Percentiles rank a stretch among this genome's conserved stretches.
These are phyloP conservation scores for Himalopsyche kuldschensis DNA, from an alignment of 2,888 invertebrate genomes.

Conservation along the genomic window DNA sequence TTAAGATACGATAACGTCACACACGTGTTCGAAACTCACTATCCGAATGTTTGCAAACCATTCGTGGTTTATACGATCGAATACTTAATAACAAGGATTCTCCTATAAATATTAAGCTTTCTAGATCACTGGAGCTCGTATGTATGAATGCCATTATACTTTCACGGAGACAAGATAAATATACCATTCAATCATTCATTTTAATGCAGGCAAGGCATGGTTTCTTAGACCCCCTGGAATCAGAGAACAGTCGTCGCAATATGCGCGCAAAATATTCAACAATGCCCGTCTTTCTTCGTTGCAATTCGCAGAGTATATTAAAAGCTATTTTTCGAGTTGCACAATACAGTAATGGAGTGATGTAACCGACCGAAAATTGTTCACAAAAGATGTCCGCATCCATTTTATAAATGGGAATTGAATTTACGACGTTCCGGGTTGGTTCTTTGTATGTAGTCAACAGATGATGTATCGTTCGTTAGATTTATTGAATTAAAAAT, in stretches of 20 bases:
- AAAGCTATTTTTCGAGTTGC: constrained; percentile 34
- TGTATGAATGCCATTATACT: neutral
- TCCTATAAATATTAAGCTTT: neutral
- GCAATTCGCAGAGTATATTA: constrained; percentile 26
- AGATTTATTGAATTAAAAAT: no score
- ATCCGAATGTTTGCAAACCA: no score
- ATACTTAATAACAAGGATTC: neutral
- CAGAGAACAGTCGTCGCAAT: constrained; percentile 17
- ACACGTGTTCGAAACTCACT: no score
- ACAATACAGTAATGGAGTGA: constrained; percentile 17
- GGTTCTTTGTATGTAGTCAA: neutral
- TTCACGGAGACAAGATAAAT: constrained; percentile 11
- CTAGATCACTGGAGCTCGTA: neutral
- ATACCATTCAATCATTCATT: constrained; percentile 26
- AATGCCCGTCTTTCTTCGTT: constrained; percentile 15
- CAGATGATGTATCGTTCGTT: neutral
- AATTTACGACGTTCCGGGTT: neutral
- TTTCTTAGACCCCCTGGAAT: constrained; percentile 11
- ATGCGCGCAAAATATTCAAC: constrained; percentile 20
- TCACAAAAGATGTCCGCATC: neutral
- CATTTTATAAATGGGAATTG: neutral
- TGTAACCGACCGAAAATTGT: neutral
- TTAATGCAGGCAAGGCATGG: constrained; percentile 14
- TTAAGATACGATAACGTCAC: no score
- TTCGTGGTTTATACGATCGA: neutral